These are phyloP conservation scores for Drosophila bifasciata DNA, from an alignment of 1,140 invertebrate genomes.

Conservation along the genomic window DNA sequence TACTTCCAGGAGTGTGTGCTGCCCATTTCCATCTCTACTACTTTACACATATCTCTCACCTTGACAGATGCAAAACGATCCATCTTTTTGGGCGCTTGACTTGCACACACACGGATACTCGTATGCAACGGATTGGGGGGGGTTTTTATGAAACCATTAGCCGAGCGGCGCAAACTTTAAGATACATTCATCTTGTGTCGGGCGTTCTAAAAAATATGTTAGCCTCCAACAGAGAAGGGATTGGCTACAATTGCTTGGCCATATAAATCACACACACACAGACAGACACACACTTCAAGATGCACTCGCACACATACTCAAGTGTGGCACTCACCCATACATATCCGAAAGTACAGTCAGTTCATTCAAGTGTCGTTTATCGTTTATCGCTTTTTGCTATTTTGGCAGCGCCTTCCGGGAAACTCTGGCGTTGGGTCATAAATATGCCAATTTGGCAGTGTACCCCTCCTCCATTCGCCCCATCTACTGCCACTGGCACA, in stretches of 20 bases:
- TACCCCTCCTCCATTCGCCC: background rate
- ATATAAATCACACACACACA: slow-evolving; percentile 45
- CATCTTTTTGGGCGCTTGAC: slow-evolving; percentile 43
- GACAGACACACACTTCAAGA: background rate
- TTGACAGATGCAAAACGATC: slow-evolving; percentile 54
- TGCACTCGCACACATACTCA: slow-evolving; percentile 19
- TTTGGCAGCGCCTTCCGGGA: slow-evolving; percentile 66
- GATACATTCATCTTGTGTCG: slow-evolving; percentile 53
- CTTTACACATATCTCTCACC: slow-evolving; percentile 45
- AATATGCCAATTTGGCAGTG: slow-evolving; percentile 75
- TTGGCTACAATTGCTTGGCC: slow-evolving; percentile 19
- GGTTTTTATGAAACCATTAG: slow-evolving; percentile 57
- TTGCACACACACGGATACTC: slow-evolving; percentile 4
- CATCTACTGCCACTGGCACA: background rate
- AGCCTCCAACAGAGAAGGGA: slow-evolving; percentile 6
- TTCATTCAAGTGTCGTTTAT: slow-evolving; percentile 80
- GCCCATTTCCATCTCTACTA: slow-evolving; percentile 8
- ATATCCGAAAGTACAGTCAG: slow-evolving; percentile 44
- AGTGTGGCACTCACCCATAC: slow-evolving; percentile 46
- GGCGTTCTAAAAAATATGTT: slow-evolving; percentile 42
- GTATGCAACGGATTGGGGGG: slow-evolving; percentile 28
- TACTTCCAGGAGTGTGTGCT: slow-evolving; percentile 3
- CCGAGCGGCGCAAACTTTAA: slow-evolving; percentile 49
- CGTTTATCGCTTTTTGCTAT: slow-evolving; percentile 60
- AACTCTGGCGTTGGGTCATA: slow-evolving; percentile 67